phyloP scores from a whole-genome alignment of 2,797 vertebrate species.

The Spondyliosoma cantharus region DNA sequence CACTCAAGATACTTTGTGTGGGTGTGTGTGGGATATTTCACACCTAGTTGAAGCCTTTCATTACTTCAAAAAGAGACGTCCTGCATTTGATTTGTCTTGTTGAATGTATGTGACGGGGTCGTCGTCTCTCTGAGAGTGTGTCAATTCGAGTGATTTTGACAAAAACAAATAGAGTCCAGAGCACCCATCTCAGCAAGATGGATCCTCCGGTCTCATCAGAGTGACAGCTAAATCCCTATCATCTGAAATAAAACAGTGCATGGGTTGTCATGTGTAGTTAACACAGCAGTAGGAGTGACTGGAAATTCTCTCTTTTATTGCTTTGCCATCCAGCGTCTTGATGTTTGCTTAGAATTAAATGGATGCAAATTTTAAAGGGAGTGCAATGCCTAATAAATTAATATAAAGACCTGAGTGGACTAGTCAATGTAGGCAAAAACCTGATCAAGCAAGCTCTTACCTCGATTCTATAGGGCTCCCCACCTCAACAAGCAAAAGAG shows the following conservation, averaged over 20 bases:
- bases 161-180: neutral
- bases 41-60: too few relatives aligned
- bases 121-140: neutral
- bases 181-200: conserved; percentile 4
- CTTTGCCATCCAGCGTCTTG: neutral
- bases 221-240: neutral
- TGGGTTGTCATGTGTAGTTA: neutral
- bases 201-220: neutral
- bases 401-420: neutral
- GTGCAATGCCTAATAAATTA: too few relatives aligned
- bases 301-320: neutral
- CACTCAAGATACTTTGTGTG: neutral
- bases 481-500: neutral
- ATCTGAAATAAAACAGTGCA: neutral
- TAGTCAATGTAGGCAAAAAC: neutral
- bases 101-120: conserved; percentile 18
- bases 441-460: neutral
- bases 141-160: conserved; percentile 2
- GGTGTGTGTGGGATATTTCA: too few relatives aligned
- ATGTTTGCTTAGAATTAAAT: neutral
- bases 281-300: neutral
- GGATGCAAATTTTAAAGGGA: neutral
- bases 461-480: neutral
- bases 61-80: too few relatives aligned
- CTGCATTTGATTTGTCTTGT: neutral